Evolutionary conservation across 2,113 vertebrate genomes (phyloP).

Genomic region (Scatophagus argus): DNA sequence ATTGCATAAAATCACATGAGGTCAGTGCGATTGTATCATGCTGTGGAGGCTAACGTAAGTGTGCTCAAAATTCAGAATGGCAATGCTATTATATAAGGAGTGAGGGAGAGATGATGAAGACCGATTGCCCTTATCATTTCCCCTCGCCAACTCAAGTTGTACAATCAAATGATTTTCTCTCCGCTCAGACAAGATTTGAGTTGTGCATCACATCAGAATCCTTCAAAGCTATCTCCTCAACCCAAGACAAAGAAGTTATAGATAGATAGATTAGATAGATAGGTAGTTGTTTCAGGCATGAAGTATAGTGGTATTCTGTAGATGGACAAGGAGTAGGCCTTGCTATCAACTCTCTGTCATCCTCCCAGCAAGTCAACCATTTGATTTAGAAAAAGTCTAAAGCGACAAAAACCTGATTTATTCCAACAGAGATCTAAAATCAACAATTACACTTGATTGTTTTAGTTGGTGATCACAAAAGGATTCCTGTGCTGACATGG

Average conservation of each 20-base stretch:
- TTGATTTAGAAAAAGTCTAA: neutral
- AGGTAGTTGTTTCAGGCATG: neutral
- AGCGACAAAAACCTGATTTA: neutral
- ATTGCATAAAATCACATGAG: constrained; percentile 67
- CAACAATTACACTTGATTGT: neutral
- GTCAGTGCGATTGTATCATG: constrained; percentile 52
- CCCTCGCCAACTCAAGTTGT: constrained; percentile 40
- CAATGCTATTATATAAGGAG: constrained; percentile 26
- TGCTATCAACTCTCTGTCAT: neutral
- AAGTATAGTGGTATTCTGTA: neutral
- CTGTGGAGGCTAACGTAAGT: constrained; percentile 40
- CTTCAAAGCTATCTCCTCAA: neutral
- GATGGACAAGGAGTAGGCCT: neutral
- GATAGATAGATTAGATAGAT: neutral
- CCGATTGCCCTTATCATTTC: constrained; percentile 21
- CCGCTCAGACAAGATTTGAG: constrained; percentile 26
- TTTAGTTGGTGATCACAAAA: neutral
- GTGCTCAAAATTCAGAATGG: constrained; percentile 46
- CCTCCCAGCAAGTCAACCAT: neutral
- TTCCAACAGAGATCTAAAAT: neutral
- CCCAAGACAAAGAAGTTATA: constrained; percentile 9
- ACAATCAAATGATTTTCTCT: constrained; percentile 54
- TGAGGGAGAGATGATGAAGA: constrained; percentile 33
- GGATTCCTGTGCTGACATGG: neutral
- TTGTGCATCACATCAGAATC: constrained; percentile 31